Base-by-base conservation (phyloP, 2,888 invertebrate genomes). In the Tyria jacobaeae region DNA sequence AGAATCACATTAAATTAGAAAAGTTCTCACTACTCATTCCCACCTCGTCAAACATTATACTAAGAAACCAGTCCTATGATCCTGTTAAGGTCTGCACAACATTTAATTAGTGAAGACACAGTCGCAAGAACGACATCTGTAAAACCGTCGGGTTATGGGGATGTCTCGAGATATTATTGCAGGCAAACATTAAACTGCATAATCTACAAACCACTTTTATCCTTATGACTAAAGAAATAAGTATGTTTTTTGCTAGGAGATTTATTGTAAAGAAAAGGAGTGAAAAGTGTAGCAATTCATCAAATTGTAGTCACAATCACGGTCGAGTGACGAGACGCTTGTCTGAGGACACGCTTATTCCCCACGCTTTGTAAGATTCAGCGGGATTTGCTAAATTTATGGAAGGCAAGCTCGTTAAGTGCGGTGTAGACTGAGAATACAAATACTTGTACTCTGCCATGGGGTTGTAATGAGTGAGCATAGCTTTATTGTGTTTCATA, bases 301-400 rank as follows among this genome's bases (percentile, higher is more conserved):
- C 89, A 89, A 88, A 89, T 82, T 80, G 84, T 82, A 87, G 87
- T 84, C 87, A 87, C 88, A 89, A 88, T 89, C 87, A 86, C 84
- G 86, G 83, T 74, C 73, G 79, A 82, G 83, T 86, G 88, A 86
- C 83, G 84, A 82, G 81, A 80, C 81, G 83, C 78, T 78, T 84
- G 83, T 84, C 82, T 78, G 78, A 76, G 74, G 69, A 72, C 65
- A 75, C 78, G 82, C 77, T 79, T 78, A 77, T 74, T 74, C 73
- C 59, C 74, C 73, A 58, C 79, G 75, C 80, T 79, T 81, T 79
- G 81, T 78, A 75, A 78, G 81, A 82, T 81, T 82, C 82, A 76
- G 80, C 78, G 73, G 77, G 82, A 82, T 86, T 83, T 84, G 79
- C 79, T 74, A 80, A 86, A 85, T 87, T 85, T 85, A 83, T 83